These are phyloP conservation scores for Ahaetulla prasina DNA, from an alignment of 2,113 vertebrate species.

Conservation along the genomic window DNA sequence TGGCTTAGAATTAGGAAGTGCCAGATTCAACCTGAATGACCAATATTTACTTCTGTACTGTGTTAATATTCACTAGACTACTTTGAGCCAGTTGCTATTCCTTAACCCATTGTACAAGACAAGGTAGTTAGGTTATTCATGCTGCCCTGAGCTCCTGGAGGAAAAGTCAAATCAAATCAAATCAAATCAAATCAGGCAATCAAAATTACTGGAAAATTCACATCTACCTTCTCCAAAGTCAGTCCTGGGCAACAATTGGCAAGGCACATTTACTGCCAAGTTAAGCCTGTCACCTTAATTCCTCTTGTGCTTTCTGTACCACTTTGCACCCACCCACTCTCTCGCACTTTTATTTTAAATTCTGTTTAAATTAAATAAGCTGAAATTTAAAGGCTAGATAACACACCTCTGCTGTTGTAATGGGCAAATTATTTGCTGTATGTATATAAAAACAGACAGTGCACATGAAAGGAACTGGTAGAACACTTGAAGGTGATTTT, in stretches of 20 bases:
- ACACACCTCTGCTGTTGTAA: constrained; percentile 50
- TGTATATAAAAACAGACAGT: constrained; percentile 42
- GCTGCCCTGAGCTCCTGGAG: not conserved
- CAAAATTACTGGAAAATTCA: constrained; percentile 50
- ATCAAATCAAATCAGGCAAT: not conserved
- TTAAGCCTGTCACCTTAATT: constrained; percentile 59
- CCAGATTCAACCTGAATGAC: not conserved
- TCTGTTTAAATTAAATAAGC: constrained; percentile 70
- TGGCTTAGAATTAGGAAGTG: not conserved
- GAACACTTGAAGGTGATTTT: constrained; percentile 70
- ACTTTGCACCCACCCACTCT: constrained; percentile 36
- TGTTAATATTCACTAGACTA: not conserved
- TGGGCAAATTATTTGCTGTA: constrained; percentile 58
- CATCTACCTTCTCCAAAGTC: constrained; percentile 34
- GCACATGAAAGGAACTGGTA: constrained; percentile 15
- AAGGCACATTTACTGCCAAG: constrained; percentile 49
- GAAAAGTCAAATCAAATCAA: not conserved
- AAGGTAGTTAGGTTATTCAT: not conserved
- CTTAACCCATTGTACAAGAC: not conserved
- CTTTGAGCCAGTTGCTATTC: not conserved
- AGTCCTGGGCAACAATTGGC: constrained; percentile 50
- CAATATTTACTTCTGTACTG: not conserved
- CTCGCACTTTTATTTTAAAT: constrained; percentile 53
- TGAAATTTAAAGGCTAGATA: constrained; percentile 57
- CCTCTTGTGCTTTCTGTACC: constrained; percentile 41